Evolutionary conservation across 2,888 invertebrate genomes (phyloP), one percentile per base, ranked within the genome.

Genomic region (Aromia moschata): DNA sequence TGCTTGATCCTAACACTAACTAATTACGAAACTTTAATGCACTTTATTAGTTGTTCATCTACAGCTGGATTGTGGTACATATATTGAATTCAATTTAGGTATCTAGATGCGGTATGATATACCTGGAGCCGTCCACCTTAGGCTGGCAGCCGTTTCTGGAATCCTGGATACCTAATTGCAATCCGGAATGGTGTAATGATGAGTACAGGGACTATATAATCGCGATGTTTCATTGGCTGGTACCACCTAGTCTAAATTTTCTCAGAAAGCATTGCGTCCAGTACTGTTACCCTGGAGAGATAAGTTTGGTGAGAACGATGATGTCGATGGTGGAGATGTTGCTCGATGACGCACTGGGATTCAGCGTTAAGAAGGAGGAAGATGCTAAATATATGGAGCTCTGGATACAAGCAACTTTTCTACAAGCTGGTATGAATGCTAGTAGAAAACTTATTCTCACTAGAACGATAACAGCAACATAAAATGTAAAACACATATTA

Each of bases 21-120:
- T n/a, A n/a, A n/a, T n/a, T n/a, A n/a, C n/a, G n/a, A n/a, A n/a
- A n/a, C n/a, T n/a, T n/a, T n/a, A n/a, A n/a, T n/a, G n/a, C n/a
- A n/a, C n/a, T n/a, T n/a, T n/a, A n/a, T n/a, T n/a, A n/a, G n/a
- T n/a, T n/a, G n/a, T n/a, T n/a, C n/a, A n/a, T n/a, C n/a, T n/a
- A n/a, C n/a, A n/a, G n/a, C n/a, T n/a, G n/a, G n/a, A n/a, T n/a
- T n/a, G 7, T 25, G 25, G 25, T 25, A 25, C 7, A 25, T 25
- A 25, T 25, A 41, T 41, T 41, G 7, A 12, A 15, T 16, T 15
- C 38, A 49, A 33, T 18, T 40, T 61, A 78, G 79, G 80, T 80
- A 2, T 93, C 93, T 10, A 85, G 94, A 53, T 94, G 94, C 79
- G 94, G 94, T 43, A 94, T 94, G 92, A 91, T 94, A 68, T 94